These are phyloP conservation scores for Patella caerulea DNA, from an alignment of 2,888 invertebrate genomes.

Conservation along the genomic window DNA sequence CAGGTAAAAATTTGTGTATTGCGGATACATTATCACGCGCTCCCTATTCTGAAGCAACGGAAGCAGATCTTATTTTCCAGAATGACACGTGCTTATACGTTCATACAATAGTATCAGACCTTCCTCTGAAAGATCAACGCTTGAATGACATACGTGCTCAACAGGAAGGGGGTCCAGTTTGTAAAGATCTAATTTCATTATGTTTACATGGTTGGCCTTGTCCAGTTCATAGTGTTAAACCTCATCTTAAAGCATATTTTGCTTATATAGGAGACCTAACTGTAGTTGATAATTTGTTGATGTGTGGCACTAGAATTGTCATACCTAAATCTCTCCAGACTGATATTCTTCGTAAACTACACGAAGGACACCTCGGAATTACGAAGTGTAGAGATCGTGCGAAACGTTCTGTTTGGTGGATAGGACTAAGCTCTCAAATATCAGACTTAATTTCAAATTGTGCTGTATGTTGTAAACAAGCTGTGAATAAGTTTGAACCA, in stretches of 20 bases:
- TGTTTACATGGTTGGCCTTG: neutral
- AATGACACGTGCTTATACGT: neutral
- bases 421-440: neutral
- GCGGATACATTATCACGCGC: conserved; percentile 4
- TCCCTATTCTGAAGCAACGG: neutral
- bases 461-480: neutral
- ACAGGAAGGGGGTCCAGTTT: too few relatives aligned
- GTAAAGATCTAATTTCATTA: neutral
- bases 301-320: too few relatives aligned
- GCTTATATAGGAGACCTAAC: too few relatives aligned
- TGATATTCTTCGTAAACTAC: too few relatives aligned
- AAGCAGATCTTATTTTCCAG: neutral
- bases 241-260: conserved; percentile 6
- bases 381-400: neutral
- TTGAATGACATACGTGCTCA: neutral
- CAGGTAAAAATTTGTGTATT: neutral
- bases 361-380: too few relatives aligned
- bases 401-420: neutral
- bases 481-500: conserved; percentile 11
- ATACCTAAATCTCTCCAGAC: too few relatives aligned
- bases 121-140: neutral
- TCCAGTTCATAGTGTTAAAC: neutral
- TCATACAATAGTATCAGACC: neutral
- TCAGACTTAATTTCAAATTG: neutral
- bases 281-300: too few relatives aligned